Evolutionary conservation across 2,888 invertebrate genomes (phyloP), one percentile per base, ranked within the genome.

Genomic region (Megaustenia siamemsis): DNA sequence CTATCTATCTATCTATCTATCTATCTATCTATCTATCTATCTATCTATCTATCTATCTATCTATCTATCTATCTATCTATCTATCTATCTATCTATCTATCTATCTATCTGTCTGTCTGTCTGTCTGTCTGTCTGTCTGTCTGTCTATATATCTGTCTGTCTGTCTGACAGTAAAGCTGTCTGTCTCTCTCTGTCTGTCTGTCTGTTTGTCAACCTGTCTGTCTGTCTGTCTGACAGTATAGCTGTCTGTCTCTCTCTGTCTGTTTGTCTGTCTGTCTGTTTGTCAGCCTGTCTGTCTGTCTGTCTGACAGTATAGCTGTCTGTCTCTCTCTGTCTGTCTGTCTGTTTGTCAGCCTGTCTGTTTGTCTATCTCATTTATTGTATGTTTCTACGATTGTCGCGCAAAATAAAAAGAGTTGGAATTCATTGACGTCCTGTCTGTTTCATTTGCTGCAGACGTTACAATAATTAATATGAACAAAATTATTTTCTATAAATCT

Each of bases 101-200:
- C 66, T 68, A 24, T 78, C 78, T 69, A n/a, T 81, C 81, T 69
- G 43, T 79, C 66, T 68, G 43, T 79, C 66, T 68, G 43, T 79
- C 66, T 79, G 28, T 63, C 75, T 75, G 24, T 75, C 75, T 78
- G 21, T 68, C 68, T 68, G 21, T 68, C 68, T 68, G 21, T 68
- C 68, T 68, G 68, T 68, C 68, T 68, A 38, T 68, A 10, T 68
- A 18, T 35, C 68, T 68, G 68, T 68, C 68, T 68, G 68, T 35
- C 35, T 68, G 43, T 78, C 60, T 78, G 43, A 63, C 60, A 63
- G 43, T 73, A 32, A 56, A 24, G 49, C 32, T 35, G 21, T 71
- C 32, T 56, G 45, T 68, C n/a, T 56, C 32, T 68, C 12, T 49
- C 1, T 63, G 12, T 49, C 8, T n/a, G 32, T 21, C 68, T 38